Evolutionary conservation across 2,113 vertebrate genomes (phyloP).

Genomic region (Gavialis gangeticus): DNA sequence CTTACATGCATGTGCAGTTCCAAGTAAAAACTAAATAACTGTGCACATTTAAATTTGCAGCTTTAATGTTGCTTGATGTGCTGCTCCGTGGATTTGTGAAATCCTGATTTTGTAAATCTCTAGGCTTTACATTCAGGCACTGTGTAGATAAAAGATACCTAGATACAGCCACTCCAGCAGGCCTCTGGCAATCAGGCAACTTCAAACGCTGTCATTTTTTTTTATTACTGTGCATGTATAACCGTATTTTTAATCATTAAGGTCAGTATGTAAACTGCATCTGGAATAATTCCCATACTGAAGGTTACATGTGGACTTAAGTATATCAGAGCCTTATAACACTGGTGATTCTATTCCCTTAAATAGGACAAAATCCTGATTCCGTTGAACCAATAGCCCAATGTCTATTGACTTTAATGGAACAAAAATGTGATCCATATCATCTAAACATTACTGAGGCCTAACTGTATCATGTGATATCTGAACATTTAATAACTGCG

Average conservation of each 20-base stretch:
- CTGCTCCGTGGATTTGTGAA: neutral
- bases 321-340: neutral
- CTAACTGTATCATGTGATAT: neutral
- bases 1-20: neutral
- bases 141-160: neutral
- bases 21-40: neutral
- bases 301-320: constrained; percentile 34
- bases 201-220: constrained; percentile 13
- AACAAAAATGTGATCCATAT: neutral
- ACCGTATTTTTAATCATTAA: constrained; percentile 25
- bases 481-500: neutral
- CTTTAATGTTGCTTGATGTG: neutral
- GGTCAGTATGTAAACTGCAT: neutral
- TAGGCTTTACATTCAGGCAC: neutral
- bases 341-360: constrained; percentile 31
- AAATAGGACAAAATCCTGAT: constrained; percentile 51
- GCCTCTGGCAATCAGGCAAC: constrained; percentile 27
- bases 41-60: neutral
- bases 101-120: neutral
- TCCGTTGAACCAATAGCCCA: constrained; percentile 54
- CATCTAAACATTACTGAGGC: neutral
- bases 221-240: constrained; percentile 13
- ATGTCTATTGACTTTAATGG: constrained; percentile 18
- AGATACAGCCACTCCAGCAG: constrained; percentile 8
- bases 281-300: neutral